phyloP scores from a whole-genome alignment of 2,888 invertebrate genomes.

The Lasioglossum pauxillum region DNA sequence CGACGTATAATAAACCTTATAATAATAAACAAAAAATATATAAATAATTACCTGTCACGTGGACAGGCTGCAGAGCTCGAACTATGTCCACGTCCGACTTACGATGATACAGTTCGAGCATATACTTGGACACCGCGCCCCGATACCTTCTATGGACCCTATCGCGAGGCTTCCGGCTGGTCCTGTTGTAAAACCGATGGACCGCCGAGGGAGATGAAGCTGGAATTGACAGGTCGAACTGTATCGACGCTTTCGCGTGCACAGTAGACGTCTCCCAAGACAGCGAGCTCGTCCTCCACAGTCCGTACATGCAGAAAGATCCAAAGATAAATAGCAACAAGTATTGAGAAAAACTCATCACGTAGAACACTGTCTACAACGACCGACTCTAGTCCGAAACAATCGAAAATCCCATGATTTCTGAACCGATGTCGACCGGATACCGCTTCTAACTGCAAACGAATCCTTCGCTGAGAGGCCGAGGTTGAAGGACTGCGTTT shows the following conservation, averaged over 20 bases:
- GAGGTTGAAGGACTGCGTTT: constrained; percentile 67
- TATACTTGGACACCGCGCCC: constrained; percentile 76
- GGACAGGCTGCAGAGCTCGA: constrained; percentile 77
- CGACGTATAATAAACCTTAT: too few species aligned
- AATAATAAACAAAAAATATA: too few species aligned
- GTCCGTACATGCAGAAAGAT: constrained; percentile 70
- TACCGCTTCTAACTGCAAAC: constrained; percentile 46
- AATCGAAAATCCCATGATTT: constrained; percentile 14
- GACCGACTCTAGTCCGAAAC: neutral
- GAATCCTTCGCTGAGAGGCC: constrained; percentile 43
- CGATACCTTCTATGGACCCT: constrained; percentile 66
- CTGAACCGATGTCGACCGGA: constrained; percentile 32
- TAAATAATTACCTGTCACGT: constrained; percentile 62
- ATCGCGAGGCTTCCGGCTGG: constrained; percentile 41
- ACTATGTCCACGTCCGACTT: constrained; percentile 79
- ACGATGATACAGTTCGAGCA: constrained; percentile 79
- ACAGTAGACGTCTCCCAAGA: constrained; percentile 71
- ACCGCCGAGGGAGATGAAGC: constrained; percentile 61
- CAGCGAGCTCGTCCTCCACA: constrained; percentile 76
- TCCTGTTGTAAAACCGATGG: constrained; percentile 47
- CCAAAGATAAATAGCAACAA: constrained; percentile 71
- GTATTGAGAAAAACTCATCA: constrained; percentile 61
- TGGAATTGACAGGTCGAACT: constrained; percentile 78
- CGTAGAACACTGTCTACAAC: neutral
- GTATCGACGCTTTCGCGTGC: constrained; percentile 78